Conservation (phyloP, 2,797 vertebrate genomes). For the Pipistrellus kuhlii region DNA sequence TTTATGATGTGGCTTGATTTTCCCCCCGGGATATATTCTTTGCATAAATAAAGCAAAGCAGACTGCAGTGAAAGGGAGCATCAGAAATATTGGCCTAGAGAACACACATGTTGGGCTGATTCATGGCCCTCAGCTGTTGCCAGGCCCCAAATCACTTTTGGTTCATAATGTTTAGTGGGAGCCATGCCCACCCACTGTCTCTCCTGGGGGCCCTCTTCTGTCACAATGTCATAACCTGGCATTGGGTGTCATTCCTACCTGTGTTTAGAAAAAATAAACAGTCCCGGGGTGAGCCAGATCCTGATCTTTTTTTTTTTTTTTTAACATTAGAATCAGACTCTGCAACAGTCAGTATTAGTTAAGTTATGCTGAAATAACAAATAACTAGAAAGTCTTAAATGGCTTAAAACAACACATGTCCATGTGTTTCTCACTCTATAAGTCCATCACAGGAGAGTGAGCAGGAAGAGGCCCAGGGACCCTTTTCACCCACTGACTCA, state of each 20-base stretch:
- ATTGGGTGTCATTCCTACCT: fast-evolving
- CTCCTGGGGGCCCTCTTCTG: not conserved
- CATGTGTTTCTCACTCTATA: not conserved
- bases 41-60: constrained; percentile 66
- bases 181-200: no score
- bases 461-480: not conserved
- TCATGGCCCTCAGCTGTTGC: not conserved
- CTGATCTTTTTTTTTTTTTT: not conserved
- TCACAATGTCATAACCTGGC: not conserved
- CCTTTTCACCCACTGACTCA: not conserved
- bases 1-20: constrained; percentile 53
- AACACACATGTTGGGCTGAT: not conserved
- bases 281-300: not conserved
- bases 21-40: constrained; percentile 10
- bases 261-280: not conserved
- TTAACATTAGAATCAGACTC: not conserved
- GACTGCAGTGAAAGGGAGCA: not conserved
- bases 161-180: not conserved
- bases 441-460: not conserved
- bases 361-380: not conserved
- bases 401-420: not conserved
- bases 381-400: not conserved
- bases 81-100: not conserved
- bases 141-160: not conserved
- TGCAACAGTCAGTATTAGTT: not conserved